Evolutionary conservation across 2,113 vertebrate genomes (phyloP), one percentile per base, ranked within the genome.

Genomic region (Melospiza melodia): DNA sequence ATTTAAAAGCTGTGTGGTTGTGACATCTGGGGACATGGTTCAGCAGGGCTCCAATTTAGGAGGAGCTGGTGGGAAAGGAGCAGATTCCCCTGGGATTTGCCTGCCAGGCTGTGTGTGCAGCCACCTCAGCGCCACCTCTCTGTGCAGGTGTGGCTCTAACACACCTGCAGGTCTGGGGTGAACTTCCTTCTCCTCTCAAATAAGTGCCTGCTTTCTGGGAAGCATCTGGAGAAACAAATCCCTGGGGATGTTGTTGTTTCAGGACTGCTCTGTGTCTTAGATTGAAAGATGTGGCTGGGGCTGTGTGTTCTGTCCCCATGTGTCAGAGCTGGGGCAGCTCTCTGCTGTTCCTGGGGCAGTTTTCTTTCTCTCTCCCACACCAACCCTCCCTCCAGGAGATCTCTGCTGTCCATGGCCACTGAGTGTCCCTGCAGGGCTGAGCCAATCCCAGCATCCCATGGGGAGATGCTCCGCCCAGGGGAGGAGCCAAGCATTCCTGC

Each of bases 81-180:
- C 35, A 74, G 24, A 58, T 74, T 28, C 10, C 37, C 44, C 15
- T 5, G 52, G 51, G 68, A 74, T 89, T 33, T 37, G 4, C 44
- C 67, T 20, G 58, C 49, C 21, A 17, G 51, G 51, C 12, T 30
- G 27, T 0, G 2, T 7, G 2, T 52, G 61, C 59, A 18, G 24
- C 14, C 58, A 48, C n/a, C n/a, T 27, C 24, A 25, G 11, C 4
- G 61, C 27, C 20, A 5, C 16, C 63, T 57, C 41, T 13, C 20
- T 13, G 49, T 12, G 9, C 74, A 55, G 41, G 1, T 3, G 1
- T 10, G 65, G 44, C 5, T 21, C 59, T 58, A 57, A 46, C 22
- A 37, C 30, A 41, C 4, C 54, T 74, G 33, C 30, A 58, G 0
- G 2, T 5, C 1, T 33, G 19, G 5, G 25, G 3, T 14, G 10